Conservation (phyloP, 2,888 invertebrate genomes). For the Pristionchus fissidentatus region DNA sequence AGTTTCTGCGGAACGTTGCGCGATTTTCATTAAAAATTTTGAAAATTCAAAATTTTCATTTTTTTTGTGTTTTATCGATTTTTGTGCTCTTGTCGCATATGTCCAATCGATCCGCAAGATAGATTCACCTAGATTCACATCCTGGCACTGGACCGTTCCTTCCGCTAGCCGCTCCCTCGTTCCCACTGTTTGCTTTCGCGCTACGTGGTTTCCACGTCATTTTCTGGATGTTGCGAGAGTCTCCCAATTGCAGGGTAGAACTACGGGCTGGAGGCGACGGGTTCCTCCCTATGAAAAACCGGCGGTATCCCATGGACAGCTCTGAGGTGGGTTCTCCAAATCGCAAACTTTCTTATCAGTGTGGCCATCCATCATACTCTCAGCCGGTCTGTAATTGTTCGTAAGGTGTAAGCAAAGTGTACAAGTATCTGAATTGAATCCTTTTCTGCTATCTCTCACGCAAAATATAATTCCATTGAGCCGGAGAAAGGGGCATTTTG, state of each 20-base stretch:
- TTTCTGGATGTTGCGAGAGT: neutral
- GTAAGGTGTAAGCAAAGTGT: no score
- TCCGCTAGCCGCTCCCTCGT: no score
- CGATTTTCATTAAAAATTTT: neutral
- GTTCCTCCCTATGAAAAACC: constrained; percentile 20
- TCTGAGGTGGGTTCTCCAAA: neutral
- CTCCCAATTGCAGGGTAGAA: constrained; percentile 2
- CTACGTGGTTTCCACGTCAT: constrained; percentile 39
- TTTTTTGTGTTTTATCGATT: constrained; percentile 36
- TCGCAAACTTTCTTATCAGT: constrained; percentile 11
- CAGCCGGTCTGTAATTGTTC: neutral
- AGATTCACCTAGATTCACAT: no score
- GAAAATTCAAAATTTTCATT: neutral
- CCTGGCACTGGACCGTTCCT: no score
- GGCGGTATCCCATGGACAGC: constrained; percentile 31
- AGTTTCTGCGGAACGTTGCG: neutral
- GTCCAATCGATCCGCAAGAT: no score
- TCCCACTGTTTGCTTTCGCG: constrained; percentile 5
- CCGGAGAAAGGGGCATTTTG: no score
- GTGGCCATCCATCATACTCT: neutral
- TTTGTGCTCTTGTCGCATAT: neutral
- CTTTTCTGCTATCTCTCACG: neutral
- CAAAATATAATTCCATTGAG: neutral
- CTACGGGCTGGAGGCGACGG: constrained; percentile 27
- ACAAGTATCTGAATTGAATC: no score